A percentile compares a stretch with the other conserved stretches of the same genome.
Evolutionary conservation across 2,797 vertebrate genomes (phyloP).

Genomic region (Chromis chromis): DNA sequence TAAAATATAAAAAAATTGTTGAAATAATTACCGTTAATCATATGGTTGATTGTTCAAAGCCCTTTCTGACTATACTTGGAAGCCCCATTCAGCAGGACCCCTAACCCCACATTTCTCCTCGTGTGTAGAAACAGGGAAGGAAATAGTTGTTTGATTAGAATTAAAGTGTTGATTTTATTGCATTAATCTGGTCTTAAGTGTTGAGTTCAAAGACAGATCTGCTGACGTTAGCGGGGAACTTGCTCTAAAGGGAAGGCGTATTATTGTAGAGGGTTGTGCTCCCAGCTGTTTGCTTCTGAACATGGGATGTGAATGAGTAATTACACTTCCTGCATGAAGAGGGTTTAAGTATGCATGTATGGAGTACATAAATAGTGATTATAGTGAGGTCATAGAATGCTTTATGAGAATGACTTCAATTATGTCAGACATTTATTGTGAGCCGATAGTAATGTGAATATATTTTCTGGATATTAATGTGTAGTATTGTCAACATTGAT

Average conservation of each 20-base stretch:
- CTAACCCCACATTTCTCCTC: neutral
- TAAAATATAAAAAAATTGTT: neutral
- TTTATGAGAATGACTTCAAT: slow-evolving; percentile 23
- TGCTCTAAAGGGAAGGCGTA: slow-evolving; percentile 23
- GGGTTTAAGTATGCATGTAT: slow-evolving; percentile 24
- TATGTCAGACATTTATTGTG: neutral
- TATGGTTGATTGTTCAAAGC: too few relatives aligned
- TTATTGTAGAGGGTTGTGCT: slow-evolving; percentile 27
- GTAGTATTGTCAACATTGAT: neutral
- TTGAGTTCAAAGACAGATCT: slow-evolving; percentile 29
- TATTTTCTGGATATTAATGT: slow-evolving; percentile 26
- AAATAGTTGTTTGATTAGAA: neutral
- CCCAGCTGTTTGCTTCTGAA: slow-evolving; percentile 48
- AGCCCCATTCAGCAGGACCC: neutral
- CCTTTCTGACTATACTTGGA: neutral
- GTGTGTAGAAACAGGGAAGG: neutral
- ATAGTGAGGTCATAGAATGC: neutral
- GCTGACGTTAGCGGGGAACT: slow-evolving; percentile 19
- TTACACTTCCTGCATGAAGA: slow-evolving; percentile 31
- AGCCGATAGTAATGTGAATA: slow-evolving; percentile 19
- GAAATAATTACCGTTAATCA: too few relatives aligned
- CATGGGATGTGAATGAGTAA: slow-evolving; percentile 39
- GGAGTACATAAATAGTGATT: slow-evolving; percentile 26
- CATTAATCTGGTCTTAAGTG: slow-evolving; percentile 29
- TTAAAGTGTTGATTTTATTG: slow-evolving; percentile 12